Base-by-base conservation (phyloP, 2,888 invertebrate genomes). In the Drosophila nr. perissopoda region DNA sequence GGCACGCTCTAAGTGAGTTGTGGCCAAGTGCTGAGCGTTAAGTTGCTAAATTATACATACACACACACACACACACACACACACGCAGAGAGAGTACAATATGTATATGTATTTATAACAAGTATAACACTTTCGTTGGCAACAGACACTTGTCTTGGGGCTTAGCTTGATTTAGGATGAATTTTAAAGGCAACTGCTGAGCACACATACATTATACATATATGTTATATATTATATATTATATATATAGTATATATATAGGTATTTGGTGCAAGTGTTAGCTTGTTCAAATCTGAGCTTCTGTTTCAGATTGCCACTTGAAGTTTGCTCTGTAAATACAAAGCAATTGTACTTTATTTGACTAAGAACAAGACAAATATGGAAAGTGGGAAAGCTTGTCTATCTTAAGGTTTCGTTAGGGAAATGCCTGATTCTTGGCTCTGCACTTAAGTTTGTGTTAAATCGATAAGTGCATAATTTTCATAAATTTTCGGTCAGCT, bases 1-100 rank as follows among this genome's bases (percentile, higher is more conserved):
- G 52, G 64, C 82, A 56, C 53, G 68, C 81, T 77, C 70, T 66
- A 85, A 83, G 83, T 88, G 86, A 84, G 85, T 88, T 88, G 83
- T 85, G 86, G 83, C 85, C 86, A 80, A 82, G 83, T 68, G 70
- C 64, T 73, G 58, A 83, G 71, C 66, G 73, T 82, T 75, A 70
- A 73, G 68, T 74, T 74, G 68, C 58, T 77, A 83, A 88, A 85
- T 82, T 83, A 83, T 65, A 71, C 60, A 71, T 34, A 60, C 59
- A 63, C 62, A 54, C 63, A 56, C n/a, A n/a, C n/a, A n/a, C 52
- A 65, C 33, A 34, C n/a, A 5, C 25, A 51, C 46, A 49, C 16
- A 38, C 42, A 13, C 46, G 4, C 13, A 16, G 7, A 46, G 25
- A 4, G 25, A 13, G 25, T 38, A 40, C 46, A 77, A 27, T 31